Evolutionary conservation across 2,888 invertebrate species (phyloP).

Genomic region (Ischnura elegans): DNA sequence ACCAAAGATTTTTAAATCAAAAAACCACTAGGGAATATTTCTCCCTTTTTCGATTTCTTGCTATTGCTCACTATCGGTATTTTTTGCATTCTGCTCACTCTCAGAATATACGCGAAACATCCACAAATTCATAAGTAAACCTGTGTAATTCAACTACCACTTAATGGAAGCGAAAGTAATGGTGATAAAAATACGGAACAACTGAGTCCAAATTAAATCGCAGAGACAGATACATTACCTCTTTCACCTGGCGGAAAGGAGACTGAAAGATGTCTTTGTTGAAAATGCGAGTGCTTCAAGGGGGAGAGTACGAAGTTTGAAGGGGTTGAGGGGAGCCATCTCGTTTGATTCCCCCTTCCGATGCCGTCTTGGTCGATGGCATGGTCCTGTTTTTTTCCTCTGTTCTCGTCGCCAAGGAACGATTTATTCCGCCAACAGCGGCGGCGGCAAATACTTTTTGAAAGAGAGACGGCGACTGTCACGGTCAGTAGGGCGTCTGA

Average conservation of each 20-base stretch:
- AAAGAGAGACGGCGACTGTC: conserved; percentile 29
- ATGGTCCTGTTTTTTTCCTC: neutral
- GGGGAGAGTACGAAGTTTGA: neutral
- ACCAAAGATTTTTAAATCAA: too few species aligned
- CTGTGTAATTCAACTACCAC: too few species aligned
- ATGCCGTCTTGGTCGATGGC: neutral
- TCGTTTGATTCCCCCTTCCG: neutral
- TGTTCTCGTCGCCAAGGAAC: neutral
- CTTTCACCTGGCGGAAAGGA: neutral
- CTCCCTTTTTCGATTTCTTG: too few species aligned
- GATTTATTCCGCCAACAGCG: conserved; percentile 47
- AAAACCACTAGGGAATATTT: too few species aligned
- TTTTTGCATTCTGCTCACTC: too few species aligned
- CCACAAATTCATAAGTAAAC: too few species aligned
- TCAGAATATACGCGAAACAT: too few species aligned
- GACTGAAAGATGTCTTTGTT: neutral
- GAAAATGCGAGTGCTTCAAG: neutral
- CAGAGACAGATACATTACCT: neutral
- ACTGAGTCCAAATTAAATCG: neutral
- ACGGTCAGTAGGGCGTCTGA: conserved; percentile 39
- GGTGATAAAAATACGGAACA: neutral
- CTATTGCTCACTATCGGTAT: too few species aligned
- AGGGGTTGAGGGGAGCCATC: neutral
- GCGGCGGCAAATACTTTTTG: conserved; percentile 11
- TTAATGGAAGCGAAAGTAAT: neutral